Conservation (phyloP, 2,113 vertebrate species). For the Seriola dumerili region DNA sequence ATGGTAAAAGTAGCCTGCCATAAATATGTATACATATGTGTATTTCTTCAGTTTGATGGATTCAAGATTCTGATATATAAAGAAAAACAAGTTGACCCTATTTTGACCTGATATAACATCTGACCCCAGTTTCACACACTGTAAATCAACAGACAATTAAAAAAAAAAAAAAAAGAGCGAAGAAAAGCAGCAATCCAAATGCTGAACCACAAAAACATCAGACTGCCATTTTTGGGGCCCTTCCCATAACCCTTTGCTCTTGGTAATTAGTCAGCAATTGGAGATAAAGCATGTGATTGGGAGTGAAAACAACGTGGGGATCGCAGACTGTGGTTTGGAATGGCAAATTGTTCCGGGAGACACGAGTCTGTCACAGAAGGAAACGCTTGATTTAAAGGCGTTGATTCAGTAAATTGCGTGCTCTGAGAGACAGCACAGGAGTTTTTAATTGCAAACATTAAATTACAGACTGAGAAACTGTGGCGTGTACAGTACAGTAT, state of each 20-base stretch:
- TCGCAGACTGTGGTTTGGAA: conserved; percentile 85
- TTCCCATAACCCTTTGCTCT: conserved; percentile 77
- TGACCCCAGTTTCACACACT: conserved; percentile 76
- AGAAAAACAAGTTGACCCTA: conserved; percentile 50
- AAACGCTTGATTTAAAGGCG: conserved; percentile 84
- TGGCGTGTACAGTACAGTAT: conserved; percentile 66
- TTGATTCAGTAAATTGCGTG: conserved; percentile 82
- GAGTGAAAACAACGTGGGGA: conserved; percentile 78
- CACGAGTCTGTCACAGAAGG: conserved; percentile 82
- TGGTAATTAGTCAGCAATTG: conserved; percentile 85
- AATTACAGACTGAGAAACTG: conserved; percentile 83
- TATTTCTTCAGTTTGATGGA: background rate
- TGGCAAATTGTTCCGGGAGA: conserved; percentile 82
- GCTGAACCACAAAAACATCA: conserved; percentile 79
- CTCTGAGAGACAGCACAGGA: conserved; percentile 75
- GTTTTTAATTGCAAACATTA: conserved; percentile 85
- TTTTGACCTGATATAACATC: conserved; percentile 69
- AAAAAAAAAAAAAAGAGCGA: conserved; percentile 45
- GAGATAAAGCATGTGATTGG: conserved; percentile 83
- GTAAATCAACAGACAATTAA: conserved; percentile 78
- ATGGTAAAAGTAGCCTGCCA: too few species aligned
- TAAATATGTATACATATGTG: too few species aligned
- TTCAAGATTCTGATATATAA: background rate
- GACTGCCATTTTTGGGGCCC: conserved; percentile 79
- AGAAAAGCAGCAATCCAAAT: conserved; percentile 75